Evolutionary conservation across 2,113 vertebrate genomes (phyloP).

Genomic region (Rhynchomys soricoides): DNA sequence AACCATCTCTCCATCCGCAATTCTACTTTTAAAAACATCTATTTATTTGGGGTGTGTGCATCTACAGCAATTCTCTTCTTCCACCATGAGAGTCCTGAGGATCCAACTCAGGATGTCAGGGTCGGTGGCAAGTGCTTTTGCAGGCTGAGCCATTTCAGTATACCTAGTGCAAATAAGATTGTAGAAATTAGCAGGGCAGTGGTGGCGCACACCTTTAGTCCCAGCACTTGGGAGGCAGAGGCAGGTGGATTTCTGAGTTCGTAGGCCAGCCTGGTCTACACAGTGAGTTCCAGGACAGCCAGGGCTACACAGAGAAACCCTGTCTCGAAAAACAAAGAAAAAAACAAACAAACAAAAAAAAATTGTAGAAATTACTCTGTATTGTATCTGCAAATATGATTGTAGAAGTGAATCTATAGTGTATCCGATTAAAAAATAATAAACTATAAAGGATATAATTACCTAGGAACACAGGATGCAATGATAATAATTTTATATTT

Average conservation of each 20-base stretch:
- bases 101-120: neutral
- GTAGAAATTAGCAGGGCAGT: neutral
- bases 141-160: neutral
- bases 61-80: neutral
- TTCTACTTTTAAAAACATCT: neutral
- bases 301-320: too few species aligned
- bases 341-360: too few species aligned
- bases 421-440: neutral
- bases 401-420: neutral
- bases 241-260: too few species aligned
- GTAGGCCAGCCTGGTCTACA: too few species aligned
- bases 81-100: neutral
- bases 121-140: neutral
- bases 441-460: neutral
- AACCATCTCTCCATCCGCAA: neutral
- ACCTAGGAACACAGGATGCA: neutral
- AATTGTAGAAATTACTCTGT: neutral
- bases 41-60: neutral
- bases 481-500: neutral
- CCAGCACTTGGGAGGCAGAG: too few species aligned
- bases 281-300: too few species aligned
- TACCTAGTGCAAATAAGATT: neutral
- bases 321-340: too few species aligned
- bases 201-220: too few species aligned
- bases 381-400: neutral